These are phyloP conservation scores for Slavum lentiscoides DNA, from an alignment of 2,888 invertebrate genomes.

Conservation along the genomic window DNA sequence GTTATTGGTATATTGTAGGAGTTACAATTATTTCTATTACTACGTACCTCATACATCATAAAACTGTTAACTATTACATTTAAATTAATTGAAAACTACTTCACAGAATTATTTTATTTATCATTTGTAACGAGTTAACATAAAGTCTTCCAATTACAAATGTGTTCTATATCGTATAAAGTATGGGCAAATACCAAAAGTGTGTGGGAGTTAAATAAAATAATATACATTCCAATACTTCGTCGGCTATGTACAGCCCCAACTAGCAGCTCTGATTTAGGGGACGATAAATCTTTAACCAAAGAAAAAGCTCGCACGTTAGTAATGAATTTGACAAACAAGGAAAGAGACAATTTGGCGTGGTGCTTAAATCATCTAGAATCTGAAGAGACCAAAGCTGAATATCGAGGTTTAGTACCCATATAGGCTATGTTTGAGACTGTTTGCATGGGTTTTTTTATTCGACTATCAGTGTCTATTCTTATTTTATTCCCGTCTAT, in stretches of 20 bases:
- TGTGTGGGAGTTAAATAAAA: not conserved
- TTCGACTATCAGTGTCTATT: not conserved
- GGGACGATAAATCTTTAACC: slow-evolving; percentile 62
- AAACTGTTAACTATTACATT: not conserved
- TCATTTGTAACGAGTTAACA: not conserved
- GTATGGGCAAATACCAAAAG: slow-evolving; percentile 15
- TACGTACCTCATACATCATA: not conserved
- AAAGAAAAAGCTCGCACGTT: slow-evolving; percentile 76
- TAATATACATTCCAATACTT: not conserved
- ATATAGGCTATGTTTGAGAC: slow-evolving; percentile 37
- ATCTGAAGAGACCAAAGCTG: slow-evolving; percentile 74
- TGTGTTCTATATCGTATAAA: slow-evolving; percentile 28
- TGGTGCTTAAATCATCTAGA: slow-evolving; percentile 74
- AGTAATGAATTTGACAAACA: slow-evolving; percentile 71
- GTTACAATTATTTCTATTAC: too few species aligned
- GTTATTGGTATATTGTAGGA: too few species aligned
- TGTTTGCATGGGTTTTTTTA: slow-evolving; percentile 35
- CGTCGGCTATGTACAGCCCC: slow-evolving; percentile 4
- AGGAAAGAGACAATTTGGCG: slow-evolving; percentile 72
- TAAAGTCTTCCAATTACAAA: not conserved
- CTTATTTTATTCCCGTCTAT: not conserved
- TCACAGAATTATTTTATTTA: not conserved
- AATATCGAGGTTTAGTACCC: slow-evolving; percentile 70
- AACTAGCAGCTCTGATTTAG: not conserved
- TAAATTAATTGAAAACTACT: not conserved